These are phyloP conservation scores for Nanorana parkeri DNA, from an alignment of 2,113 vertebrate genomes.

Conservation along the genomic window DNA sequence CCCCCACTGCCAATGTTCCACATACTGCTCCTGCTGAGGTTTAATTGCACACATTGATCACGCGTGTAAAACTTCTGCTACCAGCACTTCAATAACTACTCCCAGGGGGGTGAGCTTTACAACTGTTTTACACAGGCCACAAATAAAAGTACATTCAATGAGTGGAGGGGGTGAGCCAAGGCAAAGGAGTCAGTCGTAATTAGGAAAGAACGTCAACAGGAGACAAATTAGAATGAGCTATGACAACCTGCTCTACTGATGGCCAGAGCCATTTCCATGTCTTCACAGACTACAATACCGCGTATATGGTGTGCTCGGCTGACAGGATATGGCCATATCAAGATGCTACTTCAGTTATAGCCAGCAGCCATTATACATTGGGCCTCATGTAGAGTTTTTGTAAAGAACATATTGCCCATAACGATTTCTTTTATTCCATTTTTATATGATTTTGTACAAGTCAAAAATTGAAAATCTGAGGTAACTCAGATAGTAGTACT, in stretches of 20 bases:
- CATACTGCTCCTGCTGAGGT: background rate
- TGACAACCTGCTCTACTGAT: background rate
- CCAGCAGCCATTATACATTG: no score
- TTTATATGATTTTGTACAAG: no score
- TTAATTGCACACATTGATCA: constrained; percentile 37
- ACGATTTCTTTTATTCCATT: no score
- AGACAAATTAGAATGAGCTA: background rate
- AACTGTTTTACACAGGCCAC: background rate
- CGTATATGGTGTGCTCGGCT: background rate
- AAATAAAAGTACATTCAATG: background rate
- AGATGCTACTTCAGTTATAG: no score
- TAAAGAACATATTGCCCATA: no score
- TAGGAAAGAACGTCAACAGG: background rate
- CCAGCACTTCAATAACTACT: background rate
- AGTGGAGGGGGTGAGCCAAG: background rate
- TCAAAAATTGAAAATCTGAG: no score
- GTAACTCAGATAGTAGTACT: no score
- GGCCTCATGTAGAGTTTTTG: no score
- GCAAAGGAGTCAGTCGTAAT: background rate
- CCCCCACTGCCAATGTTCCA: constrained; percentile 16
- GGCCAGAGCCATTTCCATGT: background rate
- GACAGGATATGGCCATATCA: background rate
- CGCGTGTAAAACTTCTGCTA: background rate
- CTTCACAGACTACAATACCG: constrained; percentile 24
- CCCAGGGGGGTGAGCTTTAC: constrained; percentile 1